Evolutionary conservation across 1,140 invertebrate genomes (phyloP).

Genomic region (Tyrophagus putrescentiae): DNA sequence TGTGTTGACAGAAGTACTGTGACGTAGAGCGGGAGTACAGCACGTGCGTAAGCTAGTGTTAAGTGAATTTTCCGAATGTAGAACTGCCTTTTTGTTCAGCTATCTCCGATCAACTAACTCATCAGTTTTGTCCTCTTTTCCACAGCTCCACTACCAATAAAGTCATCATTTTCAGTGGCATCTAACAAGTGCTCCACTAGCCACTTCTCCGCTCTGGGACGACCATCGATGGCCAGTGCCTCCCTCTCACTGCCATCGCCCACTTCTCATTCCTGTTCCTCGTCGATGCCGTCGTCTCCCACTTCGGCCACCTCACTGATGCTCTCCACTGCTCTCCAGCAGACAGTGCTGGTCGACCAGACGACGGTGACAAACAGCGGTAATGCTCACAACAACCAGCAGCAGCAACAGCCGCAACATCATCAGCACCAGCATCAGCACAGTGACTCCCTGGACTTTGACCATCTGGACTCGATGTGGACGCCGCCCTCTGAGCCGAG

Average conservation of each 20-base stretch:
- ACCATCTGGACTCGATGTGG: constrained; percentile 8
- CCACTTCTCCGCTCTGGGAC: background rate
- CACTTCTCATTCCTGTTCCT: background rate
- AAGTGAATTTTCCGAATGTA: too few relatives aligned
- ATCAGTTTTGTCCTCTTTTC: too few relatives aligned
- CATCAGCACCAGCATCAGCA: background rate
- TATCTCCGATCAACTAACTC: too few relatives aligned
- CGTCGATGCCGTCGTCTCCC: background rate
- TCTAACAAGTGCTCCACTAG: background rate
- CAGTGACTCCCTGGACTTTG: constrained; percentile 3
- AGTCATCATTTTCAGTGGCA: too few relatives aligned
- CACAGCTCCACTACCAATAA: too few relatives aligned
- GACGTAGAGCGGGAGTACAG: too few relatives aligned
- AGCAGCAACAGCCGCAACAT: constrained; percentile 1
- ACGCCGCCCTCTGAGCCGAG: constrained; percentile 1
- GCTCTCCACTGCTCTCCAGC: background rate
- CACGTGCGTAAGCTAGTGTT: too few relatives aligned
- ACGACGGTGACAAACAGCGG: too few relatives aligned
- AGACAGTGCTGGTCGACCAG: background rate
- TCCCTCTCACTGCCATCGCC: constrained; percentile 3
- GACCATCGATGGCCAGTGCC: background rate
- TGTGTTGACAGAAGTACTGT: too few relatives aligned
- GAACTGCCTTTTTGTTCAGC: too few relatives aligned
- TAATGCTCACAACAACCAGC: too few relatives aligned
- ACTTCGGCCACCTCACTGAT: background rate